phyloP scores from a whole-genome alignment of 2,888 invertebrate genomes.

The Frankliniella intonsa region DNA sequence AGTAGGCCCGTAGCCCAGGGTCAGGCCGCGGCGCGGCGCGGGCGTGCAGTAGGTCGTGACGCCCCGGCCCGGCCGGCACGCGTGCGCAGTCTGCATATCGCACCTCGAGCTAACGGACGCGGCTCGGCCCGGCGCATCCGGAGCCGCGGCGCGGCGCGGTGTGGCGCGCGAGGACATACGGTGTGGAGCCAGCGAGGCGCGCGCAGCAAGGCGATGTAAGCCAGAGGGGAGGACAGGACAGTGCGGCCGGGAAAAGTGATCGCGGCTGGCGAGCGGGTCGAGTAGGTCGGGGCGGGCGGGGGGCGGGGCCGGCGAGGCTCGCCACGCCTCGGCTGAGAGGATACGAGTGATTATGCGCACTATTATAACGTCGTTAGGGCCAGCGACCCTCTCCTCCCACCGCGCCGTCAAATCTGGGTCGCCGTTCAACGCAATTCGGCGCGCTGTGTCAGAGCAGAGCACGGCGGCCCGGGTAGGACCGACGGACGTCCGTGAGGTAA shows the following conservation, averaged over 20 bases:
- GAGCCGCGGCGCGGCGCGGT: neutral
- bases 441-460: too few relatives aligned
- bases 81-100: constrained; percentile 6
- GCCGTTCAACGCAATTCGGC: neutral
- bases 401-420: neutral
- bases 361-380: too few relatives aligned
- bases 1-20: neutral
- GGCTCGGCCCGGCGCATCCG: neutral
- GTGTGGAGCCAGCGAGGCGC: too few relatives aligned
- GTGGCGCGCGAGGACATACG: neutral
- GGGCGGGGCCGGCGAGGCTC: neutral
- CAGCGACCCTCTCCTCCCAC: neutral
- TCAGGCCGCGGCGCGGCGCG: neutral
- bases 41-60: too few relatives aligned
- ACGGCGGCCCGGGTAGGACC: too few relatives aligned
- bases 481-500: too few relatives aligned
- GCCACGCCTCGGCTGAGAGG: neutral
- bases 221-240: too few relatives aligned
- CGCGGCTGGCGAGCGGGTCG: neutral
- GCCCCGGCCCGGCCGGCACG: neutral
- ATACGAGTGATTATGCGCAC: too few relatives aligned
- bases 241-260: too few relatives aligned
- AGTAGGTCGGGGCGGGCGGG: neutral
- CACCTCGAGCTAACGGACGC: constrained; percentile 1
- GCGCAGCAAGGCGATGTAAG: too few relatives aligned